Base-by-base conservation (phyloP, 2,888 invertebrate species). In the Tetrapedia diversipes region DNA sequence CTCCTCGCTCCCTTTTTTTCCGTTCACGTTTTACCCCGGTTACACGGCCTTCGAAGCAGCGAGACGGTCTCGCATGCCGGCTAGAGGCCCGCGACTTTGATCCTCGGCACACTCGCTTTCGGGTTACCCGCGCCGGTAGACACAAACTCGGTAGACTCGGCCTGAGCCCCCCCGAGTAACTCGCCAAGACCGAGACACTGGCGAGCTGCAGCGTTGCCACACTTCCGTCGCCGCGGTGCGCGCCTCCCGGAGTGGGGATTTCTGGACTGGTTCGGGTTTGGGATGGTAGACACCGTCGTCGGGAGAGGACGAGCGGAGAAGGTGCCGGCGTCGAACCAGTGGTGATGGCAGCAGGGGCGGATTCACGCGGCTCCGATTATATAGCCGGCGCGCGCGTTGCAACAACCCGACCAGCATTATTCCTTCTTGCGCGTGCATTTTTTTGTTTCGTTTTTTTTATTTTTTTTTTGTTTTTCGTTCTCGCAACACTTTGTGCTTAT, bases 131-230 rank as follows among this genome's bases (percentile, higher is more conserved):
- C 88, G 87, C 89, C 90, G 90, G 89, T 88, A 82, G 84, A 89
- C 89, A 91, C 88, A 90, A 90, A 90, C 89, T 89, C 90, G 91
- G 90, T 89, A 90, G 89, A 91, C 90, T 89, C 90, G 89, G 89
- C 88, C 87, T 89, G 89, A 87, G 85, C 84, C 86, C 86, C 88
- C 89, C 87, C 89, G 88, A 86, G 87, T 88, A 88, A 89, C 87
- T 89, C 87, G 89, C 89, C 88, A 89, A 89, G 88, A 88, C 90
- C 88, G 89, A 90, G 90, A 89, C 90, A 89, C 87, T 86, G 85
- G 86, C 85, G 86, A 84, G 87, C 82, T 86, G 90, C 91, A 84
- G 85, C 87, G 90, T 91, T 91, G 90, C 91, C 92, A 89, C 89
- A 89, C 89, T 90, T 90, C 89, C 89, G 87, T 85, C 85, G 87